Conservation (phyloP, 2,797 vertebrate species). For the Chrysocyon brachyurus region DNA sequence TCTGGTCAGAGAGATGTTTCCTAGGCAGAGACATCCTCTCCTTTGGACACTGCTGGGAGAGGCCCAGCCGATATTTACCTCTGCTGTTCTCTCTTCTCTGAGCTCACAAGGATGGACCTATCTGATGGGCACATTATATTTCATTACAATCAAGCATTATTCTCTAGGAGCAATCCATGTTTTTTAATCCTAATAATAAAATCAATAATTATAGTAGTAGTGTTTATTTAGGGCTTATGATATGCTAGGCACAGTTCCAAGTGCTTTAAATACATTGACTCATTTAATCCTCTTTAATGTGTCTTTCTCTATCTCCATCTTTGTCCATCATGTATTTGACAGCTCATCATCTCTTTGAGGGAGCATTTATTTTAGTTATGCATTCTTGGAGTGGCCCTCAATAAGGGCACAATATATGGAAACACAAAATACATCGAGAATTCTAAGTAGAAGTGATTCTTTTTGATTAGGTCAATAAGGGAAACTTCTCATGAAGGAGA, state of each 20-base stretch:
- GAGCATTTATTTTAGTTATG: constrained; percentile 45
- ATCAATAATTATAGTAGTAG: constrained; percentile 59
- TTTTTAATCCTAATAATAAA: constrained; percentile 71
- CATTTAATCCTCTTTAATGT: constrained; percentile 52
- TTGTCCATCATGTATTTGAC: constrained; percentile 32
- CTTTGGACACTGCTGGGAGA: neutral
- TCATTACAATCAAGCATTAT: neutral
- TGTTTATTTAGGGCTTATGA: constrained; percentile 62
- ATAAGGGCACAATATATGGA: neutral
- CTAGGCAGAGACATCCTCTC: neutral
- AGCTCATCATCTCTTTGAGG: neutral
- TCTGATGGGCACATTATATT: neutral
- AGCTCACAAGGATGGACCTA: neutral
- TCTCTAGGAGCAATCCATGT: constrained; percentile 25
- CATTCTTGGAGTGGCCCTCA: neutral
- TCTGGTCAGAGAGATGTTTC: neutral
- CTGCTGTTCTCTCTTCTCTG: neutral
- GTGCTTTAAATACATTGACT: constrained; percentile 52
- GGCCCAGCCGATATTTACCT: neutral
- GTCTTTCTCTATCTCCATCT: constrained; percentile 32
- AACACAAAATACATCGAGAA: neutral
- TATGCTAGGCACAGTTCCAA: constrained; percentile 23
- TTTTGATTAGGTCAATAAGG: constrained; percentile 14
- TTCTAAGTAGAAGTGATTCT: constrained; percentile 29
- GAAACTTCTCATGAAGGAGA: constrained; percentile 12